Base-by-base conservation (phyloP, 2,797 vertebrate species). In the Falco novaeseelandiae region DNA sequence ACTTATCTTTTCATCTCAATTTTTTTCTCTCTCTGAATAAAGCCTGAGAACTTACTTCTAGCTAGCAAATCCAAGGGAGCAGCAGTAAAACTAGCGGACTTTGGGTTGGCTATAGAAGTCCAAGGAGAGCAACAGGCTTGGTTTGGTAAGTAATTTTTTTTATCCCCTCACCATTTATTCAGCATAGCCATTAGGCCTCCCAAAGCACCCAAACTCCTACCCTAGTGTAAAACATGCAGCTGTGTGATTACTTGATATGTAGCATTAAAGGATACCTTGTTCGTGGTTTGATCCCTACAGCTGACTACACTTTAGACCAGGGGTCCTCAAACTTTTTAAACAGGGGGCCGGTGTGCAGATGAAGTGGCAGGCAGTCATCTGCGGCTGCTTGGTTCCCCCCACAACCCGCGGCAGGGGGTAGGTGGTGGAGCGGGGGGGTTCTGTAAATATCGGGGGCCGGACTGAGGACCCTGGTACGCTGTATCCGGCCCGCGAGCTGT, bases 41-140 rank as follows among this genome's bases (percentile, higher is more conserved):
- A 99, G 99, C 99, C 99, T 66, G 99, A 99, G 98, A 99, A 99
- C 96, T 98, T 99, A 98, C 99, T 99, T 90, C 98, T 99, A 96
- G 99, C 99, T 97, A 99, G 99, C 98, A 99, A 99, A 98, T 97
- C 99, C 96, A 99, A 99, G 98, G 99, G 99, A 65, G 99, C 99
- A 1, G 99, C 99, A 12, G 99, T 99, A 70, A 99, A 99, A 95
- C 98, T 99, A 98, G 99, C 99, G 3, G 99, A 99, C 95, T 99
- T 99, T 85, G 99, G 99, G 29, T 97, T 99, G 96, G 99, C 99
- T 74, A 99, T 99, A 78, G 99, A 99, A 97, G 99, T 99, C 69
- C 99, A 99, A 97, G 99, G 99, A 87, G 99, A 99, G 66, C 99
- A 99, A 92, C 99, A 99, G 96, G 99, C 99, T 18, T 99, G 99